Evolutionary conservation across 2,888 invertebrate genomes (phyloP).

Genomic region (Chymomyza amoena): DNA sequence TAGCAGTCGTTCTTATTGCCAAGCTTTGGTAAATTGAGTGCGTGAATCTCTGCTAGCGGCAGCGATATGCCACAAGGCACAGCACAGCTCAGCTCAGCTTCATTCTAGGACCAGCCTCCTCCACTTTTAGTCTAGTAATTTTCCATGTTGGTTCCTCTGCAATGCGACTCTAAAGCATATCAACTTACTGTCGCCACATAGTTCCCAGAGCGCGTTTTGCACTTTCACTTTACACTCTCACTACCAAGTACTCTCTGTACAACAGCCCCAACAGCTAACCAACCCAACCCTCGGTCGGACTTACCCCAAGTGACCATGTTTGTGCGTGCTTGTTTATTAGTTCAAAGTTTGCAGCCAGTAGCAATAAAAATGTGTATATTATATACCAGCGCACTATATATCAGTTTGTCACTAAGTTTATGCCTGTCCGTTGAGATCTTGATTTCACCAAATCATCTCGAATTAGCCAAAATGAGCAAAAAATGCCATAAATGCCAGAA

Average conservation of each 20-base stretch:
- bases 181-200: conserved; percentile 33
- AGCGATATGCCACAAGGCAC: neutral
- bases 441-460: neutral
- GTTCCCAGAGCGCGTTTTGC: conserved; percentile 4
- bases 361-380: neutral
- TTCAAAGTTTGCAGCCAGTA: conserved; percentile 4
- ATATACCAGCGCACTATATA: neutral
- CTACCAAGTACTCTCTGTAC: neutral
- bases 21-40: neutral
- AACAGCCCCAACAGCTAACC: neutral
- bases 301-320: conserved; percentile 2
- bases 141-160: conserved; percentile 44
- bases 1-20: conserved; percentile 1
- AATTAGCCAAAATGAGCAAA: too few relatives aligned
- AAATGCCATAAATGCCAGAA: too few relatives aligned
- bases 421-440: neutral
- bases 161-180: conserved; percentile 47
- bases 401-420: neutral
- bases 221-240: conserved; percentile 25
- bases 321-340: conserved; percentile 14
- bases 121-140: conserved; percentile 40
- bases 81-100: conserved; percentile 21
- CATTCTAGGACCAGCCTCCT: neutral
- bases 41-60: conserved; percentile 17
- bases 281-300: neutral